A percentile compares a stretch with the other conserved stretches of the same genome.
These are phyloP conservation scores for Linepithema humile DNA, from an alignment of 1,140 invertebrate genomes.

Conservation along the genomic window DNA sequence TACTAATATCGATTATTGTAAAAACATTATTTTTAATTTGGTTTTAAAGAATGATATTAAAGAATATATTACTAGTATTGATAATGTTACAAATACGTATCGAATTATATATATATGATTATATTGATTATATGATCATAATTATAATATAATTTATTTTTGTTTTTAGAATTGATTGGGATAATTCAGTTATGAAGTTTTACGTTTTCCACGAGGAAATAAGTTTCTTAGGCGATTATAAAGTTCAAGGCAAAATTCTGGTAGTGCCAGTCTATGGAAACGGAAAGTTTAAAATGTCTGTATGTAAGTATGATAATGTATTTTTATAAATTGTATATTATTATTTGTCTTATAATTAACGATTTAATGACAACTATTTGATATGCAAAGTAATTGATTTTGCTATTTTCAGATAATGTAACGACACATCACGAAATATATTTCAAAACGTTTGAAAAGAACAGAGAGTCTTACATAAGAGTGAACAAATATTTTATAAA, in stretches of 20 bases:
- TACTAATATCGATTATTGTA: background rate
- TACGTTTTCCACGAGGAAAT: constrained; percentile 82
- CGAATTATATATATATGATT: background rate
- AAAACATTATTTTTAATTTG: background rate
- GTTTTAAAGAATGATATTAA: background rate
- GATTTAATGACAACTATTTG: background rate
- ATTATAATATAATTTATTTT: background rate
- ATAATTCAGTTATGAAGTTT: constrained; percentile 82
- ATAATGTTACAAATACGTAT: background rate
- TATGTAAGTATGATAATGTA: constrained; percentile 84
- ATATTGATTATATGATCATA: background rate
- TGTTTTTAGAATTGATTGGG: constrained; percentile 82
- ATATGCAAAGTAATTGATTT: background rate
- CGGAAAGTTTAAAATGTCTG: constrained; percentile 88
- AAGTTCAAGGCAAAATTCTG: constrained; percentile 88
- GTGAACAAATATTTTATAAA: constrained; percentile 86
- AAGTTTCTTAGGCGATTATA: constrained; percentile 88
- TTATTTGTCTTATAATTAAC: background rate
- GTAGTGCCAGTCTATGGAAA: constrained; percentile 89
- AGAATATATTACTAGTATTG: background rate
- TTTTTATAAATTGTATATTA: background rate
- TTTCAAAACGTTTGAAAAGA: constrained; percentile 85
- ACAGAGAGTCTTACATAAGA: constrained; percentile 87
- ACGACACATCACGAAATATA: constrained; percentile 86
- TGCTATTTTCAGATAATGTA: constrained; percentile 84